Conservation (phyloP, 2,888 invertebrate genomes). For the Dasypolia templi region DNA sequence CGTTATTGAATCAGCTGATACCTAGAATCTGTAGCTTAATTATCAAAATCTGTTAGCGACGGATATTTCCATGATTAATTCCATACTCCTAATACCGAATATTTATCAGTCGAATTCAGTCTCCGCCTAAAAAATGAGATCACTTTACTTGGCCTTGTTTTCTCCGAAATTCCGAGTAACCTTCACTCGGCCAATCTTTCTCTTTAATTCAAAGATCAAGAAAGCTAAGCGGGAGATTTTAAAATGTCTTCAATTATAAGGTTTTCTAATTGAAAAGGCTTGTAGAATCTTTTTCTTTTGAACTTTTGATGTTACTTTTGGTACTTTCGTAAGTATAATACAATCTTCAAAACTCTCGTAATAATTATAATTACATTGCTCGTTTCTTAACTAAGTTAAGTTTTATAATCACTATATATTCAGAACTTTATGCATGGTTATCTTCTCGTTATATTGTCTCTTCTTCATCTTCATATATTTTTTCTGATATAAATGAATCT, state of each 20-base stretch:
- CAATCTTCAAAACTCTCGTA: neutral
- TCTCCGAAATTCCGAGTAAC: slow-evolving; percentile 21
- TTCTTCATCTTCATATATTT: too few relatives aligned
- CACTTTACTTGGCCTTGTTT: slow-evolving; percentile 49
- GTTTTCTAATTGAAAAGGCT: slow-evolving; percentile 48
- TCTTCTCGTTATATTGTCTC: too few relatives aligned
- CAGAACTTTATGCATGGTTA: neutral
- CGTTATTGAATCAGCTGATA: neutral
- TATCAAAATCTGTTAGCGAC: slow-evolving; percentile 13
- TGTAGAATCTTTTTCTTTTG: neutral
- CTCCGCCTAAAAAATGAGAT: slow-evolving; percentile 44
- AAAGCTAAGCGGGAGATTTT: slow-evolving; percentile 48
- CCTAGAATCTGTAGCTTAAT: slow-evolving; percentile 11
- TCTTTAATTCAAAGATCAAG: slow-evolving; percentile 63
- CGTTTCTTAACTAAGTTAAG: neutral
- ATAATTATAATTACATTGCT: slow-evolving; percentile 1
- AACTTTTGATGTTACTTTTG: slow-evolving; percentile 3
- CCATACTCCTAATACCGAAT: slow-evolving; percentile 27
- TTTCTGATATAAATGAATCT: neutral
- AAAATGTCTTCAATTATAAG: slow-evolving; percentile 43
- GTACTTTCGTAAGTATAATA: slow-evolving; percentile 1
- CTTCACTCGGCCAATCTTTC: slow-evolving; percentile 34
- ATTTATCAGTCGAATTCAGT: slow-evolving; percentile 28
- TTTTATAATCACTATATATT: neutral
- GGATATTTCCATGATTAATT: slow-evolving; percentile 42